These are phyloP conservation scores for Melanotaenia pygmaea DNA, from an alignment of 2,797 vertebrate species.

Conservation along the genomic window DNA sequence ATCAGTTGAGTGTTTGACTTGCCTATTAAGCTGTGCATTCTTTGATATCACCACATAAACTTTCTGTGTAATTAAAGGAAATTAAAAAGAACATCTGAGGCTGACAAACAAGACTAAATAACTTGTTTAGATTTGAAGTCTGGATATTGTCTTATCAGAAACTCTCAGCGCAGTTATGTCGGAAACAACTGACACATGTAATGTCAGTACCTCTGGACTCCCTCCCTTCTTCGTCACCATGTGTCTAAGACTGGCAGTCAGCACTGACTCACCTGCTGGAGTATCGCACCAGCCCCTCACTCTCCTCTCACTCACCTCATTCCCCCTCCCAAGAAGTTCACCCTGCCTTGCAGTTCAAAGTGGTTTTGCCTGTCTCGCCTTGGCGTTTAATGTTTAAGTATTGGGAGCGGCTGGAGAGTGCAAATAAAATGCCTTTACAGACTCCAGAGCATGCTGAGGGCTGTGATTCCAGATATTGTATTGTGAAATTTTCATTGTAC, in stretches of 20 bases:
- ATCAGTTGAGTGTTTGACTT: background rate
- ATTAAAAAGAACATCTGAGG: background rate
- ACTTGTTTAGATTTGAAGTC: background rate
- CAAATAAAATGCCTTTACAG: slow-evolving; percentile 87
- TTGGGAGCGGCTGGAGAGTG: slow-evolving; percentile 85
- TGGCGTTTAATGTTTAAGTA: slow-evolving; percentile 87
- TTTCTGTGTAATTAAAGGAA: background rate
- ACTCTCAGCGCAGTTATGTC: background rate
- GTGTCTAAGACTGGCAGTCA: slow-evolving; percentile 54
- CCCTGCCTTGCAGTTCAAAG: slow-evolving; percentile 81
- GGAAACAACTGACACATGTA: slow-evolving; percentile 27
- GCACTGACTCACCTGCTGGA: slow-evolving; percentile 75
- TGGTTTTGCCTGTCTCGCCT: slow-evolving; percentile 83
- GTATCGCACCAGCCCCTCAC: slow-evolving; percentile 58
- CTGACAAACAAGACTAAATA: background rate
- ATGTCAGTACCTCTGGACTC: slow-evolving; percentile 38
- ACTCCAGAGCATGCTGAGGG: slow-evolving; percentile 77
- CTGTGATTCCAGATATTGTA: slow-evolving; percentile 83
- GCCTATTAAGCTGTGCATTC: background rate
- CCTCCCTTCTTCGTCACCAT: slow-evolving; percentile 55
- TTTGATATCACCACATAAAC: background rate
- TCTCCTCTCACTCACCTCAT: slow-evolving; percentile 72
- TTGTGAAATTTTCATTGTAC: slow-evolving; percentile 85
- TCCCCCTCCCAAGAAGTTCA: slow-evolving; percentile 76
- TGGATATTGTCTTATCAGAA: slow-evolving; percentile 5